phyloP scores from a whole-genome alignment of 2,888 invertebrate genomes.

The Drosophila nigricruria region DNA sequence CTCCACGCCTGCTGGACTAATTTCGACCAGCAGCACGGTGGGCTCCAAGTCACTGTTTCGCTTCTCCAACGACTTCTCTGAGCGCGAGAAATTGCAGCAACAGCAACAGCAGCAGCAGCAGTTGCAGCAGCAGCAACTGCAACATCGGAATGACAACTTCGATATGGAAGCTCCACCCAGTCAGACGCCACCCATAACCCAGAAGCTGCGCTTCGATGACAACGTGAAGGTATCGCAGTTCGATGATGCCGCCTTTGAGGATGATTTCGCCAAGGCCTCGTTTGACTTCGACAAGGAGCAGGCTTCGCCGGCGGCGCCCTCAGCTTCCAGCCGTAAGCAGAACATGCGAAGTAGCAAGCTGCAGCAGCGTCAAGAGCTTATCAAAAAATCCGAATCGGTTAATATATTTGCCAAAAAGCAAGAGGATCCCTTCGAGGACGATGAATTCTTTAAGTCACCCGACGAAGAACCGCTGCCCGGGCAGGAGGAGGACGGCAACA shows the following conservation, averaged over 20 bases:
- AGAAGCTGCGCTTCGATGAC: conserved; percentile 88
- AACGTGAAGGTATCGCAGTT: conserved; percentile 88
- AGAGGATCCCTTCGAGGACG: conserved; percentile 96
- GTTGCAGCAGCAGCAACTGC: conserved; percentile 44
- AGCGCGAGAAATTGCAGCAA: conserved; percentile 79
- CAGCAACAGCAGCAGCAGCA: conserved; percentile 60
- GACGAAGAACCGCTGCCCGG: conserved; percentile 48
- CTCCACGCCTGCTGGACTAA: conserved; percentile 77
- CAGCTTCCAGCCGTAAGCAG: conserved; percentile 72
- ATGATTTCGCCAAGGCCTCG: conserved; percentile 87
- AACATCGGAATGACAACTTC: conserved; percentile 54
- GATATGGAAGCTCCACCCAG: conserved; percentile 67
- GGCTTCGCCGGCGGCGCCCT: conserved; percentile 39
- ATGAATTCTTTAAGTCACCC: conserved; percentile 91
- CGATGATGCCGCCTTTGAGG: conserved; percentile 85
- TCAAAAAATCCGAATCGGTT: conserved; percentile 95
- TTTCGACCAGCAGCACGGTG: conserved; percentile 60
- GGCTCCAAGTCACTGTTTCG: conserved; percentile 85
- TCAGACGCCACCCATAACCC: conserved; percentile 78
- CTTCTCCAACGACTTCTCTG: conserved; percentile 89
- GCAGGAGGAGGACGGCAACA: conserved; percentile 30
- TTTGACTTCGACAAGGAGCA: conserved; percentile 85
- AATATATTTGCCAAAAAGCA: conserved; percentile 94
- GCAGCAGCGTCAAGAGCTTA: conserved; percentile 87
- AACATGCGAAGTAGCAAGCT: conserved; percentile 83